Evolutionary conservation across 2,797 vertebrate species (phyloP).

Genomic region (Petrocephalus sullivani): DNA sequence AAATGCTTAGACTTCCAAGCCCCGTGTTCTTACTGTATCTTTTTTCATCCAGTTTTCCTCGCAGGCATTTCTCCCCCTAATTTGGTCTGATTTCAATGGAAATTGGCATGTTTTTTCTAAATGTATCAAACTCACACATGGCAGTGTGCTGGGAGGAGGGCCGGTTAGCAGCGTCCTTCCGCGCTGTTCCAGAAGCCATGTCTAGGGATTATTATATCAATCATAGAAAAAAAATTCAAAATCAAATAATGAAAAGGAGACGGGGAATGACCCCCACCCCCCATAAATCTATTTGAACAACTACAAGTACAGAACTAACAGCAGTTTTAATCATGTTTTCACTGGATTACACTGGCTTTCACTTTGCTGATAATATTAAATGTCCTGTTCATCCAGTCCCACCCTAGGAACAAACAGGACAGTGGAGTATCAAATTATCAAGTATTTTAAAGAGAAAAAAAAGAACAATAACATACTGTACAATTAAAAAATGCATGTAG

Average conservation of each 20-base stretch:
- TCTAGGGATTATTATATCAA: not conserved
- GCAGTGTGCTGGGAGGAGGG: not conserved
- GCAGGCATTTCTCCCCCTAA: not conserved
- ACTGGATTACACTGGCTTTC: not conserved
- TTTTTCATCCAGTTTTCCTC: constrained; percentile 15
- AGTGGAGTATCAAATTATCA: not conserved
- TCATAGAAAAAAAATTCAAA: not conserved
- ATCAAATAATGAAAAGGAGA: not conserved
- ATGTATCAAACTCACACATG: not conserved
- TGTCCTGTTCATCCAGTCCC: not conserved
- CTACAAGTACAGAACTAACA: not conserved
- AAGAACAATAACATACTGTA: not conserved
- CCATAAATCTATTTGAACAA: not conserved
- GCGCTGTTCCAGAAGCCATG: not conserved
- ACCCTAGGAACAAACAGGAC: not conserved
- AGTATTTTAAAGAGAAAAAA: not conserved
- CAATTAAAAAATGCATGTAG: not conserved
- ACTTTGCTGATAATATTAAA: not conserved
- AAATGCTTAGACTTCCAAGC: not conserved
- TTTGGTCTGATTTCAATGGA: not conserved
- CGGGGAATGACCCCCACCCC: not conserved
- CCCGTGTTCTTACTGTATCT: constrained; percentile 50
- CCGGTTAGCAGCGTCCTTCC: not conserved
- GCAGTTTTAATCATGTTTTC: not conserved
- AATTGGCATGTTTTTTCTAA: constrained; percentile 26